Conservation (phyloP, 2,888 invertebrate species). For the Ophion ellenae region DNA sequence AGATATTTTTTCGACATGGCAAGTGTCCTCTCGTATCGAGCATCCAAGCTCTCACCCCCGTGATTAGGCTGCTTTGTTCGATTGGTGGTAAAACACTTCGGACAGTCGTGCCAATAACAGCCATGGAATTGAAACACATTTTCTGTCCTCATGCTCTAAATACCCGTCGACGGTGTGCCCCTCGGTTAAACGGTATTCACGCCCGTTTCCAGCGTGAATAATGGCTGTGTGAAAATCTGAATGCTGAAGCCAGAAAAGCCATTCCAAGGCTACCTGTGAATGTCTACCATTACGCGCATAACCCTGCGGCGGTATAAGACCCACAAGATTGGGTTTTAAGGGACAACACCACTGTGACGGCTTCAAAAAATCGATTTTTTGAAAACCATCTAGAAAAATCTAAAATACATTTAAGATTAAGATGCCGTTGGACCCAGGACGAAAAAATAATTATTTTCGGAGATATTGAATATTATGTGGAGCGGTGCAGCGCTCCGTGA, state of each 20-base stretch:
- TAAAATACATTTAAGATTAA: no score
- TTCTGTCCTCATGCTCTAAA: background rate
- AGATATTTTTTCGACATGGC: no score
- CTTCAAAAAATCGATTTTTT: no score
- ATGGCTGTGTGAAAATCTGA: slow-evolving; percentile 1
- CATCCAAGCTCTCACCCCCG: no score
- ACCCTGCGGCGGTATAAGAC: slow-evolving; percentile 36
- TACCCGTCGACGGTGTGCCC: slow-evolving; percentile 45
- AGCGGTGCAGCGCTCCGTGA: no score
- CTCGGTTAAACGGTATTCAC: slow-evolving; percentile 18
- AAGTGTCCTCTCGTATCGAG: no score
- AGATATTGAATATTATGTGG: no score
- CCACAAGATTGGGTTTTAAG: slow-evolving; percentile 23
- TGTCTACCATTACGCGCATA: slow-evolving; percentile 44
- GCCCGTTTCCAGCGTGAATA: slow-evolving; percentile 27
- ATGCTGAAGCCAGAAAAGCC: slow-evolving; percentile 42
- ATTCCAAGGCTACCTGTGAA: slow-evolving; percentile 28
- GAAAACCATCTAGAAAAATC: no score
- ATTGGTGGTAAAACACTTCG: background rate
- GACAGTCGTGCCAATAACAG: slow-evolving; percentile 58
- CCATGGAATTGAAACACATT: slow-evolving; percentile 54
- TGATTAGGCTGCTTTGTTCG: no score
- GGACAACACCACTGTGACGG: no score
- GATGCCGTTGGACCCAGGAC: no score
- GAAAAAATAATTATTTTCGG: no score